Evolutionary conservation across 2,797 vertebrate genomes (phyloP), one percentile per base, ranked within the genome.

Genomic region (Protonibea diacanthus): DNA sequence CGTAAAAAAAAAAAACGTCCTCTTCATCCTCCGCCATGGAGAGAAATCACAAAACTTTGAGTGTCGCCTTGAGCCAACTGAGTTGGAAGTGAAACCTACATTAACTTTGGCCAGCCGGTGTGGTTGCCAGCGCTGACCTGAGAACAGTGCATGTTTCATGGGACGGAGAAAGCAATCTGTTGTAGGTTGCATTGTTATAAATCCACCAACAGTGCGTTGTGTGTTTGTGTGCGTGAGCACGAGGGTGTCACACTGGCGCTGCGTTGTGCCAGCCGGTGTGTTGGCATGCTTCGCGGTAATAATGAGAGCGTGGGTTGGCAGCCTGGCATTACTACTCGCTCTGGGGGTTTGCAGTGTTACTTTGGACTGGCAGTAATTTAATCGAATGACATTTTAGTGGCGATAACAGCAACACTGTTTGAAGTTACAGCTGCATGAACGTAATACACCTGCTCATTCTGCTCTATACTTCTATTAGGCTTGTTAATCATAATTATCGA

Each of bases 251-350:
- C 55, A 1, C 3, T 77, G 84, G 82, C 69, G n/a, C 72, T 0
- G 74, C 71, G 51, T 75, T 75, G 75, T 71, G 85, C 77, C 91
- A 87, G 89, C 88, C 81, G 89, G 82, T 83, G 83, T 79, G 77
- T 71, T 94, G 92, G 92, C 91, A 81, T n/a, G 61, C 55, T 62
- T 81, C 65, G 3, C 55, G 0, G 77, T 78, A 61, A 80, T 79
- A 82, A 86, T 73, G 86, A 86, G 73, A 56, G 85, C 5, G 89
- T 89, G 86, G 81, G 90, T 25, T 66, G 81, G 80, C 74, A 42
- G 76, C 63, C 81, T 79, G 86, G 84, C 71, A 27, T 0, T 0
- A 60, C 60, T 7, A 2, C 67, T 40, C 5, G 0, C 63, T 44
- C 2, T 2, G 10, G 27, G 33, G 67, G 17, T 77, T 62, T 65